Evolutionary conservation across 1,140 invertebrate species (phyloP), one percentile per base, ranked within the genome.

Genomic region (Olivierus martensii): DNA sequence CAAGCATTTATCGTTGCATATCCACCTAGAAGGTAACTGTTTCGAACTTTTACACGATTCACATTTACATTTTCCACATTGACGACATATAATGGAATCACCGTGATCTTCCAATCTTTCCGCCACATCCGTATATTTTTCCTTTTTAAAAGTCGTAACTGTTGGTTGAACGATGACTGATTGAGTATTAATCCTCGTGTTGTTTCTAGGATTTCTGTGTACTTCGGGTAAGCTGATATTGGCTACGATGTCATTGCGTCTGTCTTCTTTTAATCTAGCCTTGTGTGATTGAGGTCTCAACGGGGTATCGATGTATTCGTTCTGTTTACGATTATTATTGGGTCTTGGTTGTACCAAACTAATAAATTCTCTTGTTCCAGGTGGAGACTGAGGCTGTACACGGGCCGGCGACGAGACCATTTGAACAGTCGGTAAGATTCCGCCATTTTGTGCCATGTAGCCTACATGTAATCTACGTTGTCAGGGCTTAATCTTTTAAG

Each of bases 281-380:
- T 28, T 28, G 9, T 28, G 28, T 43, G 52, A 53, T 52, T 63
- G 61, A 62, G 69, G 61, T 61, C 72, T 65, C 57, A 83, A 75
- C 59, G 85, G 84, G 52, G 83, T 83, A 64, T 89, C 85, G 65
- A 87, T 83, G 73, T 88, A 88, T 65, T 85, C 82, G 74, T 88
- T 89, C 65, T 76, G 77, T 62, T 78, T 74, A 57, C 84, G 73
- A 67, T 84, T 82, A 63, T 73, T 77, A 65, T 83, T 80, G 38
- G 84, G 83, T 61, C 83, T 73, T 43, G 84, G 84, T 64, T 78
- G 76, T 59, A 77, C 72, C 63, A 86, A 75, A 12, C 62, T 58
- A 44, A 68, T 66, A 57, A 80, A 44, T 28, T 61, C 59, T 35
- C 51, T 18, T 11, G 42, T 17, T 17, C 39, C 34, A 22, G 36